Evolutionary conservation across 2,888 invertebrate genomes (phyloP), one percentile per base, ranked within the genome.

Genomic region (Drepana falcataria): DNA sequence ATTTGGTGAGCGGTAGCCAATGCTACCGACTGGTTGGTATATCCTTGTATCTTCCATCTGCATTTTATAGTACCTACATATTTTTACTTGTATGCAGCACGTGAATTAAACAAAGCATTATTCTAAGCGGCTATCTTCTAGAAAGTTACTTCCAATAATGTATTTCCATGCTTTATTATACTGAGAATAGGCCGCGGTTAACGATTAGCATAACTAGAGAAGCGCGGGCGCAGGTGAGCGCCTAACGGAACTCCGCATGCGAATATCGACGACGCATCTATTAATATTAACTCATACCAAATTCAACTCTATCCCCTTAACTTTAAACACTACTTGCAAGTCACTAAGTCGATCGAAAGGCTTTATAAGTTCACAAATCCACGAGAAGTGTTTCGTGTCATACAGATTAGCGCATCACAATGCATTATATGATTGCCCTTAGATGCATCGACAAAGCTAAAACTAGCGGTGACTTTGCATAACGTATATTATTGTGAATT

Each of bases 171-270:
- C 71, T 75, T 68, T 70, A 71, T 64, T 71, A 71, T 77, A 73
- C 75, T 70, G 71, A 77, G 76, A 81, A 75, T 78, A 69, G 75
- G 69, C 73, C 71, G 80, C 79, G 73, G 75, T 81, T 72, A 75
- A 69, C 83, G 76, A 87, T 90, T 89, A 87, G 84, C 89, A 89
- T 89, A 88, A 87, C 88, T 83, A 86, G 85, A 85, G 87, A 87
- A 82, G 87, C 83, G 83, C 86, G 78, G 75, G 82, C 87, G 83
- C 87, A 88, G 87, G 86, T 88, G 88, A 89, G 77, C 85, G 82
- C 64, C 75, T 89, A 89, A 91, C 90, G 90, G 90, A 78, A 87
- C 81, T 69, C 70, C 67, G 74, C 75, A 72, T 76, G 78, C 71
- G 74, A 77, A 77, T 79, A 85, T 83, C 80, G 71, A 71, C 63